Percentiles rank a stretch among this genome's conserved stretches.
These are phyloP conservation scores for Orchesella flavescens DNA, from an alignment of 2,888 invertebrate species.

Conservation along the genomic window DNA sequence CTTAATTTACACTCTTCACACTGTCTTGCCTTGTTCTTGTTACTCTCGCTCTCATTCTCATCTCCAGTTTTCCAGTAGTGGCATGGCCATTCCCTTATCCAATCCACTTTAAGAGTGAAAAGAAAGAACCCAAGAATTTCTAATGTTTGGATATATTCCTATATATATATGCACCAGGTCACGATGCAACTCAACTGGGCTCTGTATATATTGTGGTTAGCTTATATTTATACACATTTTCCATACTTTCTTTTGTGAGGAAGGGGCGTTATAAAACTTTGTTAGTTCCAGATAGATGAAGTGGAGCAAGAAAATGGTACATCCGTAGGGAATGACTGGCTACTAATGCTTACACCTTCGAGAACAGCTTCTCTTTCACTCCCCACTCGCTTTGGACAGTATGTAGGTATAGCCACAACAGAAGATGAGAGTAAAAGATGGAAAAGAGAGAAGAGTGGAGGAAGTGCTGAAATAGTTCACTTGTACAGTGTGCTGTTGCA, in stretches of 20 bases:
- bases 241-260: slow-evolving; percentile 30
- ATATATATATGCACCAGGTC: background rate
- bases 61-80: too few species aligned
- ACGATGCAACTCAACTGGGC: background rate
- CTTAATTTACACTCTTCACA: slow-evolving; percentile 16
- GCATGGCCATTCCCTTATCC: too few species aligned
- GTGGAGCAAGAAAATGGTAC: slow-evolving; percentile 49
- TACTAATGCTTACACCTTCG: slow-evolving; percentile 37
- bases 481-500: background rate
- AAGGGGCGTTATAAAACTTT: slow-evolving; percentile 35
- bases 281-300: slow-evolving; percentile 28
- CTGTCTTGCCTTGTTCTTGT: too few species aligned
- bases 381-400: background rate
- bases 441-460: slow-evolving; percentile 5
- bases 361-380: slow-evolving; percentile 24
- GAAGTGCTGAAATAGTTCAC: slow-evolving; percentile 2
- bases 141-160: background rate
- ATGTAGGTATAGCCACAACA: background rate
- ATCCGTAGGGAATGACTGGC: slow-evolving; percentile 40
- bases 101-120: background rate
- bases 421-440: background rate
- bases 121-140: background rate
- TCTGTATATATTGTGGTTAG: slow-evolving; percentile 26
- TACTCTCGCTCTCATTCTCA: too few species aligned
- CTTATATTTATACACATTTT: slow-evolving; percentile 28